phyloP scores from a whole-genome alignment of 1,140 invertebrate species.

The Tetranychus urticae region DNA sequence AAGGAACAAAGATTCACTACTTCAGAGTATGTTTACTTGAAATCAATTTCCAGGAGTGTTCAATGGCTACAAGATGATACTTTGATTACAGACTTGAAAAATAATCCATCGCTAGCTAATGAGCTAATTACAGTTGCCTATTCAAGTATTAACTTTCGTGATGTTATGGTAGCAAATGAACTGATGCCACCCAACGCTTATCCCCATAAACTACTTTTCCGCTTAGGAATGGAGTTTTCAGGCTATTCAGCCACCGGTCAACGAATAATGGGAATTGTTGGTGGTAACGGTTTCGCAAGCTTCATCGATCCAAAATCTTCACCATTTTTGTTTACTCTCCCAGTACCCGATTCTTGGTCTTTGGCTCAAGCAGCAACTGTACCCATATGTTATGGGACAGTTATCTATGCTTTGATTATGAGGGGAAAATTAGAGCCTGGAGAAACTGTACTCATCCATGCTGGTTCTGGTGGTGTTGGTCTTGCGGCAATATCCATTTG shows the following conservation, averaged over 20 bases:
- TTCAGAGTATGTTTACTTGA: slow-evolving; percentile 50
- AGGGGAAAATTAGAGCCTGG: slow-evolving; percentile 55
- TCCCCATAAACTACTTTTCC: slow-evolving; percentile 23
- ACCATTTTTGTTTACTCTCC: slow-evolving; percentile 45
- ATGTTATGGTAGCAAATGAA: slow-evolving; percentile 88
- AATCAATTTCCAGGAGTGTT: slow-evolving; percentile 51
- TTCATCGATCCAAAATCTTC: slow-evolving; percentile 52
- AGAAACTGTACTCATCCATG: slow-evolving; percentile 69
- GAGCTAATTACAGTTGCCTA: slow-evolving; percentile 33
- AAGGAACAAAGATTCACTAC: neutral
- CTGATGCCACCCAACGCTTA: slow-evolving; percentile 82
- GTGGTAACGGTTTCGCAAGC: slow-evolving; percentile 46
- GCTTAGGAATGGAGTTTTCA: slow-evolving; percentile 56
- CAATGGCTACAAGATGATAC: slow-evolving; percentile 46
- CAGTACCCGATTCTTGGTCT: slow-evolving; percentile 61
- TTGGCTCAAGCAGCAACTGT: slow-evolving; percentile 75
- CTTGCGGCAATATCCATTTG: slow-evolving; percentile 82
- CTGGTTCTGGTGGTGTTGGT: slow-evolving; percentile 85
- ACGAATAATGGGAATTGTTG: slow-evolving; percentile 64
- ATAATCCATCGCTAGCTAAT: slow-evolving; percentile 17
- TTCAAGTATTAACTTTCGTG: slow-evolving; percentile 82
- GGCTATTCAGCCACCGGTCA: slow-evolving; percentile 38
- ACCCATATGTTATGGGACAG: slow-evolving; percentile 72
- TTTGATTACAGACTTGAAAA: slow-evolving; percentile 17
- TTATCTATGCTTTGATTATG: slow-evolving; percentile 34